These are phyloP conservation scores for Dipus sagitta DNA, from an alignment of 2,797 vertebrate genomes.

Conservation along the genomic window DNA sequence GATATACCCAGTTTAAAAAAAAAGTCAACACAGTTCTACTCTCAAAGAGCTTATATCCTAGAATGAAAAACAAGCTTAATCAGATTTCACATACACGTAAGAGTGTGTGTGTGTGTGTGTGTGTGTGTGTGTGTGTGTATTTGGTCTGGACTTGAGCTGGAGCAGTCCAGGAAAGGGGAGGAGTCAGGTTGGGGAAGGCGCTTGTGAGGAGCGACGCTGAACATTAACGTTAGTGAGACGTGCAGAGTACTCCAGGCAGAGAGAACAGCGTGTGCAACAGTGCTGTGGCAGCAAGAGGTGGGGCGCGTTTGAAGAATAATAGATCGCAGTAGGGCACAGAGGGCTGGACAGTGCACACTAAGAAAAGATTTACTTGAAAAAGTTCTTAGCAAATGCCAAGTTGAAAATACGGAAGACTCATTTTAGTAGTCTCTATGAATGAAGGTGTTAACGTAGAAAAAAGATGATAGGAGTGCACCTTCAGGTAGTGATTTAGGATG, in stretches of 20 bases:
- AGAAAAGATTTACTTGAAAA: neutral
- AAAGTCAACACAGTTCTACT: conserved; percentile 1
- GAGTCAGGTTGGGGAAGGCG: neutral
- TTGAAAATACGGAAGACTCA: neutral
- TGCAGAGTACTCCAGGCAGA: neutral
- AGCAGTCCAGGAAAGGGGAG: neutral
- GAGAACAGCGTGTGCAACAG: neutral
- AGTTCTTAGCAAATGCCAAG: neutral
- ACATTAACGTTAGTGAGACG: neutral
- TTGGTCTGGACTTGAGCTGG: neutral
- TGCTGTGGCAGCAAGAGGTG: neutral
- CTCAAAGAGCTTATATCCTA: neutral
- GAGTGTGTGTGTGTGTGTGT: neutral
- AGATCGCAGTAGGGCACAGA: neutral
- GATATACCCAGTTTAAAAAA: neutral
- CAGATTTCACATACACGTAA: neutral
- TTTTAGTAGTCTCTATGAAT: neutral
- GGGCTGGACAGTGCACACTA: neutral
- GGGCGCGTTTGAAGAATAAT: neutral
- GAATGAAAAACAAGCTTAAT: neutral
- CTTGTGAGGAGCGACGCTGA: neutral
- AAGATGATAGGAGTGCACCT: neutral
- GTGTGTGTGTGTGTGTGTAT: neutral
- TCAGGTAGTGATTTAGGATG: neutral
- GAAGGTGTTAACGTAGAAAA: neutral